These are phyloP conservation scores for Eospalax fontanierii DNA, from an alignment of 2,797 vertebrate genomes.

Conservation along the genomic window DNA sequence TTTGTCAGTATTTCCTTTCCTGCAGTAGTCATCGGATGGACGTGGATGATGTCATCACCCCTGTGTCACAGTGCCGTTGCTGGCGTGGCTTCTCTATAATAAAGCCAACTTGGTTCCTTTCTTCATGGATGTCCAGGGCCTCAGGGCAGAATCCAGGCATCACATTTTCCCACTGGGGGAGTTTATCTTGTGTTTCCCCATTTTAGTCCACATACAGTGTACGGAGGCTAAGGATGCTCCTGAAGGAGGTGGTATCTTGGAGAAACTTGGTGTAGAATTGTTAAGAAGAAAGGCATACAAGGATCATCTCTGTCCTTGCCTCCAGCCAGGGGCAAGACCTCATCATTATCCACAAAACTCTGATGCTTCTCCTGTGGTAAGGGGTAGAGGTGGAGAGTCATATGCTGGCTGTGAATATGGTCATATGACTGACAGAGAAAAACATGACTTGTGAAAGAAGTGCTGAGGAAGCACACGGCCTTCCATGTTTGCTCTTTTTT, in stretches of 20 bases:
- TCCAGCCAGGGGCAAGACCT: neutral
- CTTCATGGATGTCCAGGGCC: neutral
- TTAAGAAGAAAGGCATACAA: neutral
- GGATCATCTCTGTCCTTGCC: neutral
- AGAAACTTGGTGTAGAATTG: neutral
- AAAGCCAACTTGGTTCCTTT: neutral
- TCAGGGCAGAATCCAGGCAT: neutral
- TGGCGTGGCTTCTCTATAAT: neutral
- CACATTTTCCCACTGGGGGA: neutral
- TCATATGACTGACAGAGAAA: neutral
- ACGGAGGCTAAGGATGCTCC: neutral
- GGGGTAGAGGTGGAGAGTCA: neutral
- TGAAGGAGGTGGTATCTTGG: neutral
- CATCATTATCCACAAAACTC: neutral
- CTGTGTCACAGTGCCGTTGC: rapidly evolving
- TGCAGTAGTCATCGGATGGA: rapidly evolving
- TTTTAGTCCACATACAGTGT: too few relatives aligned
- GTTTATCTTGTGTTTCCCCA: neutral
- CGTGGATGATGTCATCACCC: neutral
- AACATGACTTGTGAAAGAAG: too few relatives aligned
- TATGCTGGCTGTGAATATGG: neutral
- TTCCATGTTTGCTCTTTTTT: neutral
- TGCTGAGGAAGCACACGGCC: too few relatives aligned
- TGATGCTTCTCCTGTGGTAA: neutral
- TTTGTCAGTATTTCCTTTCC: neutral